These are phyloP conservation scores for Pristiophorus japonicus DNA, from an alignment of 2,113 vertebrate species.

Conservation along the genomic window DNA sequence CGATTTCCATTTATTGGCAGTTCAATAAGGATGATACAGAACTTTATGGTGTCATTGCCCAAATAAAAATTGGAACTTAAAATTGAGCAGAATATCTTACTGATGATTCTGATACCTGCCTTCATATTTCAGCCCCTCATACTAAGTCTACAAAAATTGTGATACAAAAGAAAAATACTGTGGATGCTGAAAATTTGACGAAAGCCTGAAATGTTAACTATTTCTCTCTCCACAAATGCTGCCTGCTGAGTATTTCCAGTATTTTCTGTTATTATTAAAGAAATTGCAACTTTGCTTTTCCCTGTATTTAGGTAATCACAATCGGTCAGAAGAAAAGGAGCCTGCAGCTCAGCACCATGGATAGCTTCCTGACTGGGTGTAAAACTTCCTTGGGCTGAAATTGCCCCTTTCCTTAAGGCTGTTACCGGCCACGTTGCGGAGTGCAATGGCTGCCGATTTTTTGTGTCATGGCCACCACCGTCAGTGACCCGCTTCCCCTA, in stretches of 20 bases:
- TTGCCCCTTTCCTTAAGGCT: no score
- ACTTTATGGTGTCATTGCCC: background rate
- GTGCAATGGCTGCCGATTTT: no score
- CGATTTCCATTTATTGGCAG: background rate
- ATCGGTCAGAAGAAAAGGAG: background rate
- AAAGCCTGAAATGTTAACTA: no score
- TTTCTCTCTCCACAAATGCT: no score
- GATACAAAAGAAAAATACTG: no score
- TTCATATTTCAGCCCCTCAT: background rate
- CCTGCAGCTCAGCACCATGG: background rate
- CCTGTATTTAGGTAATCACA: background rate
- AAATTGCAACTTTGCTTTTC: no score
- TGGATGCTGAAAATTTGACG: no score
- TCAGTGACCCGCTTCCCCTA: no score
- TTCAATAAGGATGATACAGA: background rate
- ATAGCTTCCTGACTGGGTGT: background rate
- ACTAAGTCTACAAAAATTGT: background rate
- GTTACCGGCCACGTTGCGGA: no score
- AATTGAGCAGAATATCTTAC: background rate
- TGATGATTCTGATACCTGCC: background rate
- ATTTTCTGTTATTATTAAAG: background rate
- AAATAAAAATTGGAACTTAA: background rate
- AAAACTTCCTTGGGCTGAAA: no score
- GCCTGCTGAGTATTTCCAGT: no score
- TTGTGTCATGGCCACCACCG: no score